Evolutionary conservation across 2,888 invertebrate genomes (phyloP).

Genomic region (Orthosia gracilis): DNA sequence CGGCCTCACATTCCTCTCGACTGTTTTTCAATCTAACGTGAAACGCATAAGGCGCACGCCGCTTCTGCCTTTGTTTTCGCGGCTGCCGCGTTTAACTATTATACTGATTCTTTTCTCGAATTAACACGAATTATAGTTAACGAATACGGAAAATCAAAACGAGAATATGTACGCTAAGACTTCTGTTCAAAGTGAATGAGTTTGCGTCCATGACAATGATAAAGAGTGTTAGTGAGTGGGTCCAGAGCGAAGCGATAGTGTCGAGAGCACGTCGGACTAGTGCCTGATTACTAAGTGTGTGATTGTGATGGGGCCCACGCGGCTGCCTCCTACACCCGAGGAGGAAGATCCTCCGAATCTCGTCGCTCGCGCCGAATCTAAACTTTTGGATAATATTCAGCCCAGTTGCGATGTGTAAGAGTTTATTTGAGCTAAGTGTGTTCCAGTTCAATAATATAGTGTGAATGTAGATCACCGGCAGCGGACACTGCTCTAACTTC

Average conservation of each 20-base stretch:
- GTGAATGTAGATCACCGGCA: constrained; percentile 33
- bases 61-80: constrained; percentile 86
- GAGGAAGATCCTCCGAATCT: constrained; percentile 82
- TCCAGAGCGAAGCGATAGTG: constrained; percentile 73
- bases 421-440: constrained; percentile 45
- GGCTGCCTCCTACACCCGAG: constrained; percentile 86
- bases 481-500: constrained; percentile 14
- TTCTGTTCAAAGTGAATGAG: constrained; percentile 65
- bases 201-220: constrained; percentile 74
- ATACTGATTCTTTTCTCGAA: constrained; percentile 71
- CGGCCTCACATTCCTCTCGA: constrained; percentile 89
- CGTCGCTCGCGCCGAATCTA: constrained; percentile 71
- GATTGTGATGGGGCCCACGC: constrained; percentile 85
- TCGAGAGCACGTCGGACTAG: constrained; percentile 80
- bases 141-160: constrained; percentile 68
- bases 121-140: constrained; percentile 70
- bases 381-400: constrained; percentile 74
- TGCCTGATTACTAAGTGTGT: constrained; percentile 76
- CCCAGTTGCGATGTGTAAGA: constrained; percentile 81
- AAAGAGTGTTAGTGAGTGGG: constrained; percentile 76
- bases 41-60: constrained; percentile 88
- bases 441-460: constrained; percentile 52
- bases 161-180: constrained; percentile 53
- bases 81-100: constrained; percentile 73
- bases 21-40: constrained; percentile 91